phyloP scores from a whole-genome alignment of 2,797 vertebrate species.

The Scleropages formosus region DNA sequence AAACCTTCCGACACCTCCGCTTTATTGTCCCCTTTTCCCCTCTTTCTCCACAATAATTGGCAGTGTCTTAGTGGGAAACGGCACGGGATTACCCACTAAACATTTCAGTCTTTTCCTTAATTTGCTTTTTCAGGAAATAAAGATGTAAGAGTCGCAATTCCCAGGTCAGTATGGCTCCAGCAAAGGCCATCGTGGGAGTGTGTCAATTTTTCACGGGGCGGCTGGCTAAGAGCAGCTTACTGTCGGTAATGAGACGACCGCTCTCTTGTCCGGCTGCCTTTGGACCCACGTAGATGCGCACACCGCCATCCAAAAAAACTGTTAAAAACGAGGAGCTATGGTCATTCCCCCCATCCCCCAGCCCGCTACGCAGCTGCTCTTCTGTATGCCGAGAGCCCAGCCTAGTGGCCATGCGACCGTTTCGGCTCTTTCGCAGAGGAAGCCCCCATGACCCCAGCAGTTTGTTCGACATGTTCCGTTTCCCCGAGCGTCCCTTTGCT shows the following conservation, averaged over 20 bases:
- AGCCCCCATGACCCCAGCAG: neutral
- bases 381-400: no score
- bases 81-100: conserved; percentile 24
- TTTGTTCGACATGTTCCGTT: neutral
- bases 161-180: neutral
- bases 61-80: conserved; percentile 8
- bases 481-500: neutral
- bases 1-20: neutral
- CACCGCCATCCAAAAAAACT: neutral
- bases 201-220: neutral
- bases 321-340: neutral
- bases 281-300: neutral
- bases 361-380: neutral
- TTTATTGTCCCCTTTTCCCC: no score
- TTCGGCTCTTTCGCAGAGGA: neutral
- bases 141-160: neutral
- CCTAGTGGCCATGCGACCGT: no score
- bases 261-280: neutral
- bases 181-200: neutral
- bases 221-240: neutral
- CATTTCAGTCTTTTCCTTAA: no score
- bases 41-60: conserved; percentile 2
- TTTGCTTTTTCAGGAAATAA: neutral
- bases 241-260: neutral
- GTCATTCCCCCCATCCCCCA: neutral